A percentile compares a stretch with the other conserved stretches of the same genome.
Evolutionary conservation across 2,113 vertebrate species (phyloP).

Genomic region (Phrynosoma platyrhinos): DNA sequence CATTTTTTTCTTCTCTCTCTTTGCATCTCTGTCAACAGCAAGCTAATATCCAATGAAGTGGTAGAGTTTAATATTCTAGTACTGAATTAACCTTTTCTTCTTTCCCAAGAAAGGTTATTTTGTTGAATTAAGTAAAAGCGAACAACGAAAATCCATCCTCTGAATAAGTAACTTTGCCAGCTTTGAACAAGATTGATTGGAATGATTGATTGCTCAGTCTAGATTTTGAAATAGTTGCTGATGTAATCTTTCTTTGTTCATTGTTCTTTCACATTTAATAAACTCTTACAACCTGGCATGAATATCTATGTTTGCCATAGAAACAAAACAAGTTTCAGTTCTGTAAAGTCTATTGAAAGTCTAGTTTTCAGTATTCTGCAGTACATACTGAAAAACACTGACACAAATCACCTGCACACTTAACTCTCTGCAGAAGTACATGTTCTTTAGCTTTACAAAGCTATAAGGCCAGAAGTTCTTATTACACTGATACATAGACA

Average conservation of each 20-base stretch:
- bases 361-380: too few relatives aligned
- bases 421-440: too few relatives aligned
- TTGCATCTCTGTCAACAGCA: constrained; percentile 6
- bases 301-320: not conserved
- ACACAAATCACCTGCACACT: too few relatives aligned
- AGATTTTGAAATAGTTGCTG: constrained; percentile 31
- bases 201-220: constrained; percentile 21
- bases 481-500: too few relatives aligned
- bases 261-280: constrained; percentile 27
- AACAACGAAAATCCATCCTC: constrained; percentile 10
- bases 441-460: too few relatives aligned
- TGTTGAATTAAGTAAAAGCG: constrained; percentile 24
- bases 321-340: not conserved
- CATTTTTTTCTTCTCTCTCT: not conserved
- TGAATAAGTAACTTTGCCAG: constrained; percentile 15
- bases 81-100: constrained; percentile 33
- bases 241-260: constrained; percentile 17
- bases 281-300: not conserved
- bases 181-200: constrained; percentile 31
- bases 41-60: constrained; percentile 12
- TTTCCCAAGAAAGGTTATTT: constrained; percentile 20
- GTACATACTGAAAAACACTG: too few relatives aligned
- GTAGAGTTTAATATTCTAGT: constrained; percentile 17
- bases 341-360: not conserved
- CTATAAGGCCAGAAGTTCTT: too few relatives aligned